Evolutionary conservation across 2,797 vertebrate species (phyloP).

Genomic region (Geotrypetes seraphini): DNA sequence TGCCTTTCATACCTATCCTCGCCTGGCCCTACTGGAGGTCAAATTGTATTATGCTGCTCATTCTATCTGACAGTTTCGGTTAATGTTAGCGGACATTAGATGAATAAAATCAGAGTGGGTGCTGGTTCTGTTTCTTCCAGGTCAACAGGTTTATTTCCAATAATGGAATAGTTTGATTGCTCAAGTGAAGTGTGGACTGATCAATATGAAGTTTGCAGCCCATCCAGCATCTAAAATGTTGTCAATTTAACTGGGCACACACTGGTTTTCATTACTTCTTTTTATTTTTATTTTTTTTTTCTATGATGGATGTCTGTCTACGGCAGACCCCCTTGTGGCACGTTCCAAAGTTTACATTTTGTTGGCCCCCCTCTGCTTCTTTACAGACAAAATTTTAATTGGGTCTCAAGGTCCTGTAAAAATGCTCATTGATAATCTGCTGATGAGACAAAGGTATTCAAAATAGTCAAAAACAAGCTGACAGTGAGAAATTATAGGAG

Average conservation of each 20-base stretch:
- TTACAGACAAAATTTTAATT: no score
- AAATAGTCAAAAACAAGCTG: no score
- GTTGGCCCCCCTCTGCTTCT: no score
- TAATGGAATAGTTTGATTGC: slow-evolving; percentile 75
- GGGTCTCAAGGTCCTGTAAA: no score
- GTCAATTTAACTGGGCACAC: slow-evolving; percentile 9
- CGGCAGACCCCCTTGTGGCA: no score
- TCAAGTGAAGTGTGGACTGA: slow-evolving; percentile 69
- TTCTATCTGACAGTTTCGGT: slow-evolving; percentile 59
- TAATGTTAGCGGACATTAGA: slow-evolving; percentile 59
- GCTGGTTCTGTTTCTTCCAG: slow-evolving; percentile 74
- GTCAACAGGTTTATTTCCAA: slow-evolving; percentile 68
- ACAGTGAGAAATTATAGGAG: no score
- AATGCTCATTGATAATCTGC: no score
- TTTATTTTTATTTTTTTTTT: no score
- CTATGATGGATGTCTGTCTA: no score
- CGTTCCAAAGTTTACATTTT: no score
- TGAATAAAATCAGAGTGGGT: slow-evolving; percentile 50
- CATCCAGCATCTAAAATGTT: background rate
- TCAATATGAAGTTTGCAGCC: slow-evolving; percentile 38
- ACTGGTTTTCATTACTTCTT: no score
- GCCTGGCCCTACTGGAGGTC: slow-evolving; percentile 20
- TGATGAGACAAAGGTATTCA: no score
- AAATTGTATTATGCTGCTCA: slow-evolving; percentile 14
- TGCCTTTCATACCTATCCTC: slow-evolving; percentile 17